Conservation (phyloP, 1,140 invertebrate genomes). For the Episyrphus balteatus region DNA sequence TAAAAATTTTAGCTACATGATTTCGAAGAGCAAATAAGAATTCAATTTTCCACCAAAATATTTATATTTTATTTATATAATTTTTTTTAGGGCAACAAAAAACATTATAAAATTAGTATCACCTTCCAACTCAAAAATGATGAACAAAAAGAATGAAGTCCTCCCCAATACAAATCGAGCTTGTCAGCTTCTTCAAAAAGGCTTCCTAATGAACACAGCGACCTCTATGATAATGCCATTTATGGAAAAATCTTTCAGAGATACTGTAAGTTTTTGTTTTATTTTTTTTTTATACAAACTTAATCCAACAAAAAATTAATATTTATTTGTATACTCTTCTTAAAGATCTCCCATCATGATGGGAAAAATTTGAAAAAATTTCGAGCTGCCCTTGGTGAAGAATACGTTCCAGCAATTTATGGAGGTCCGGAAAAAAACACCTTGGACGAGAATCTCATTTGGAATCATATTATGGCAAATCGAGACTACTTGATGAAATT, state of each 20-base stretch:
- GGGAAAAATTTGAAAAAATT: slow-evolving; percentile 25
- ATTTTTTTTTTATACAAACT: too few relatives aligned
- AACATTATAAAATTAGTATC: slow-evolving; percentile 22
- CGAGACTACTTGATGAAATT: slow-evolving; percentile 19
- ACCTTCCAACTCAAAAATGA: slow-evolving; percentile 21
- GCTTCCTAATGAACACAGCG: slow-evolving; percentile 27
- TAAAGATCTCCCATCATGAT: slow-evolving; percentile 29
- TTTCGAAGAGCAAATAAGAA: too few relatives aligned
- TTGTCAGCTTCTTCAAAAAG: slow-evolving; percentile 26
- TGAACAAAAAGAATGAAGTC: slow-evolving; percentile 27
- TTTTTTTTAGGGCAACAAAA: slow-evolving; percentile 4
- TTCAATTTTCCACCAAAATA: too few relatives aligned
- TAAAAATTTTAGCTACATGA: too few relatives aligned
- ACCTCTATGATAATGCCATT: slow-evolving; percentile 26
- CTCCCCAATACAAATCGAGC: slow-evolving; percentile 22
- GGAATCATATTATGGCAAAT: slow-evolving; percentile 21
- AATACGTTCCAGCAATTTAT: slow-evolving; percentile 27
- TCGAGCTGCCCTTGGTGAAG: slow-evolving; percentile 25
- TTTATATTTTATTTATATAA: too few relatives aligned
- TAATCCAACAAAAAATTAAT: too few relatives aligned
- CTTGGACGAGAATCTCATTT: slow-evolving; percentile 24
- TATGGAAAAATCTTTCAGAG: slow-evolving; percentile 30
- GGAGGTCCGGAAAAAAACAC: slow-evolving; percentile 24
- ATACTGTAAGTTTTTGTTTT: slow-evolving; percentile 12
- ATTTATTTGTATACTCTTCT: background rate